Conservation (phyloP, 92 coral and sea anemone genomes). For the Heliopora coerulea region DNA sequence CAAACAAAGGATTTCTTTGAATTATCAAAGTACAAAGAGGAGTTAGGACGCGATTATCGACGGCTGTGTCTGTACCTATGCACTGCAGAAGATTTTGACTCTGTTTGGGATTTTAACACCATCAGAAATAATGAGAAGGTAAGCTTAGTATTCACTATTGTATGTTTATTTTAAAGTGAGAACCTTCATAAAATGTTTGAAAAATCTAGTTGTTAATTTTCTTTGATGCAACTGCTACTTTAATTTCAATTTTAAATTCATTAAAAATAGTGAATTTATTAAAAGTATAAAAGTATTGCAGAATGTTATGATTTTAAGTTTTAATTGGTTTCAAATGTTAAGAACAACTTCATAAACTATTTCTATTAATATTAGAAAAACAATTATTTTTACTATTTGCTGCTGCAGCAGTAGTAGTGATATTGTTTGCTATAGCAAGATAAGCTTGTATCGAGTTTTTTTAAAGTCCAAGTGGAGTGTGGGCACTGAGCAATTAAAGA, state of each 20-base stretch:
- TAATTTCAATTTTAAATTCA: background rate
- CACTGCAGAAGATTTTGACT: slow-evolving; percentile 22
- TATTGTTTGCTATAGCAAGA: too few relatives aligned
- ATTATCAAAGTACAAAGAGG: slow-evolving; percentile 14
- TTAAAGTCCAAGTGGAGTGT: too few relatives aligned
- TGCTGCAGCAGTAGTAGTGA: too few relatives aligned
- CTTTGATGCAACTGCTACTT: background rate
- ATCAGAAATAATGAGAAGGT: background rate
- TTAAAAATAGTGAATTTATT: background rate
- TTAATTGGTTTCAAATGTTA: too few relatives aligned
- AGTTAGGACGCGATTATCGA: slow-evolving; percentile 32
- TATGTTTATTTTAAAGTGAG: background rate
- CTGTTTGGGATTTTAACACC: background rate
- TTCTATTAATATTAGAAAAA: too few relatives aligned
- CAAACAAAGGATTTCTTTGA: background rate
- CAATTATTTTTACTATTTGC: too few relatives aligned
- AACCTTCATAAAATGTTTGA: background rate
- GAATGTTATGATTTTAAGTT: too few relatives aligned
- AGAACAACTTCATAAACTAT: too few relatives aligned
- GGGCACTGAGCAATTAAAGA: too few relatives aligned
- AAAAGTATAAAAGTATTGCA: background rate
- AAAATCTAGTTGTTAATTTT: background rate
- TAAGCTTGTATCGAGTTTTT: too few relatives aligned
- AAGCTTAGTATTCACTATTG: background rate
- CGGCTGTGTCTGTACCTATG: slow-evolving; percentile 6